Evolutionary conservation across 1,140 invertebrate species (phyloP).

Genomic region (Nylanderia fulva): DNA sequence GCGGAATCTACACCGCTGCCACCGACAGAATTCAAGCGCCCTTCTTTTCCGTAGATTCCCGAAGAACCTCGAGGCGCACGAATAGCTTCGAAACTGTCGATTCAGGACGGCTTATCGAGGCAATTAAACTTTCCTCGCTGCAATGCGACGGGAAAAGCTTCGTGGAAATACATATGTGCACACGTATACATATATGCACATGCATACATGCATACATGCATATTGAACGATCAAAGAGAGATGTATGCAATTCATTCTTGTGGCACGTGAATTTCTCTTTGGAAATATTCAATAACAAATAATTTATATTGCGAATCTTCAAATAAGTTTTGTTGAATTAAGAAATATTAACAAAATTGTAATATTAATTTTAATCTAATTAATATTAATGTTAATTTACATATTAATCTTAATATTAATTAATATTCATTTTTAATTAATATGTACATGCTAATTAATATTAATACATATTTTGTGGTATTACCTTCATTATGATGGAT

Average conservation of each 20-base stretch:
- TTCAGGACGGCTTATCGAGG: slow-evolving; percentile 69
- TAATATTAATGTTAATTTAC: no score
- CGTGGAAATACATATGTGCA: slow-evolving; percentile 7
- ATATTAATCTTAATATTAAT: no score
- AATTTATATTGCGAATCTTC: no score
- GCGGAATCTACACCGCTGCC: slow-evolving; percentile 36
- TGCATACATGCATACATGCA: not conserved
- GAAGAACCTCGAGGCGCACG: slow-evolving; percentile 25
- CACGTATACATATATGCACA: not conserved
- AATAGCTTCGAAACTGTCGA: slow-evolving; percentile 67
- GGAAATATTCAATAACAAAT: not conserved
- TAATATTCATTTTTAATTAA: not conserved
- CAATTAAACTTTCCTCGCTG: slow-evolving; percentile 70
- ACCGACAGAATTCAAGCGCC: slow-evolving; percentile 19
- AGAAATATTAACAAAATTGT: not conserved
- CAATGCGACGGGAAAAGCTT: slow-evolving; percentile 28
- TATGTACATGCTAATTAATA: not conserved
- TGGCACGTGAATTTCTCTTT: not conserved
- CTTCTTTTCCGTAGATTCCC: slow-evolving; percentile 21
- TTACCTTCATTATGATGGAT: not conserved
- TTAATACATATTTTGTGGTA: not conserved
- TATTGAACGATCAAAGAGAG: not conserved
- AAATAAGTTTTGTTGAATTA: not conserved
- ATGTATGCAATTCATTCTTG: not conserved
- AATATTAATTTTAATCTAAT: no score